Conservation (phyloP, 2,888 invertebrate species). For the Psococerastis gibbosa region DNA sequence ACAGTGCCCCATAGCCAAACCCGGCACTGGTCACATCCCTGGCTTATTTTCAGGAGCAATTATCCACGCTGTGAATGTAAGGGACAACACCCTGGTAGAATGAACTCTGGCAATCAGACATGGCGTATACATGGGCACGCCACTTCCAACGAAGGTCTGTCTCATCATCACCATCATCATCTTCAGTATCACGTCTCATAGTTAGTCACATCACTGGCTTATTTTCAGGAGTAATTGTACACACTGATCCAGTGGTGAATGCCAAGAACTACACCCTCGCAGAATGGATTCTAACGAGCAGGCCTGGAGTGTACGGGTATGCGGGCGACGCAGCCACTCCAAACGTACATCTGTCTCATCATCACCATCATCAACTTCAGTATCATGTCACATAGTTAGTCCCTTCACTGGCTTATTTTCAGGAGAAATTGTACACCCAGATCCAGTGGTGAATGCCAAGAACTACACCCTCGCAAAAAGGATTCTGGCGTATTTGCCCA, state of each 20-base stretch:
- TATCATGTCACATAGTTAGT: too few relatives aligned
- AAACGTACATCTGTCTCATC: conserved; percentile 59
- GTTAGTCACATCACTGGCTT: too few relatives aligned
- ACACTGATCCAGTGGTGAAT: conserved; percentile 47
- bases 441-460: conserved; percentile 40
- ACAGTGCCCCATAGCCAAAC: too few relatives aligned
- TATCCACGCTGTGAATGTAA: conserved; percentile 49
- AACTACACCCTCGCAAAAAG: conserved; percentile 57
- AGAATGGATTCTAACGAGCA: conserved; percentile 62
- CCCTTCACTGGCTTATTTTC: too few relatives aligned
- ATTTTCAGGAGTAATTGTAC: conserved; percentile 38
- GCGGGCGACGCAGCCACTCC: conserved; percentile 69
- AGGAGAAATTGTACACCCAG: conserved; percentile 47
- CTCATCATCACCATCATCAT: conserved; percentile 47
- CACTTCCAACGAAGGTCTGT: conserved; percentile 70
- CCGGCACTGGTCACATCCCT: too few relatives aligned
- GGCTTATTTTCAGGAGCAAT: conserved; percentile 35
- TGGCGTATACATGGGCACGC: conserved; percentile 50
- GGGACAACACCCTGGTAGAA: conserved; percentile 48
- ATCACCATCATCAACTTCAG: conserved; percentile 52
- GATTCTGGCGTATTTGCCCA: conserved; percentile 68
- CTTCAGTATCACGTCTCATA: conserved; percentile 62
- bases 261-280: conserved; percentile 43
- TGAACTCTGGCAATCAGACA: conserved; percentile 65
- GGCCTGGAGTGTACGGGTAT: conserved; percentile 56